Base-by-base conservation (phyloP, 2,113 vertebrate genomes). In the Corythoichthys haematopterus region DNA sequence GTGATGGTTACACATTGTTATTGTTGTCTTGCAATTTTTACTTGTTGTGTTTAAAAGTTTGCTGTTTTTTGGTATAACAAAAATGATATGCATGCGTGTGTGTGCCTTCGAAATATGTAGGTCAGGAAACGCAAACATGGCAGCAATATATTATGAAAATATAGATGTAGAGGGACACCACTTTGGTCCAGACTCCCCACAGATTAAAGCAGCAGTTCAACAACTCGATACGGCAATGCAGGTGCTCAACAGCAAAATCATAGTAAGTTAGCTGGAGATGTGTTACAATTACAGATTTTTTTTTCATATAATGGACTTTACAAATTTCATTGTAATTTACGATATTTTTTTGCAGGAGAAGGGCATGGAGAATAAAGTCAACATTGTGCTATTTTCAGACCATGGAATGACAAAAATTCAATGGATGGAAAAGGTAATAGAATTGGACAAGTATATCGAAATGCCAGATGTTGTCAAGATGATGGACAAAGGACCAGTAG, bases 151-250 rank as follows among this genome's bases (percentile, higher is more conserved):
- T 84, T 92, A 96, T 0, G 96, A 99, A 85, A 94, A 93, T 45
- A 92, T 98, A 0, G 97, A 99, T 0, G 93, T 96, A 64, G 93
- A 97, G 83, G 97, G 97, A 0, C 97, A 99, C 78, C 94, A 97
- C 79, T 89, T 92, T 0, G 97, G 97, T 3, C 97, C 97, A 7
- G 88, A 66, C 0, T 99, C 97, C 0, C 74, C 72, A 3, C 90
- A 98, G 86, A 81, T 94, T 55, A 90, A 88, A 69, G 72, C 80
- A 0, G 94, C 94, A 43, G 76, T 96, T 68, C 86, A 40, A 69
- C 85, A 87, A 1, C 90, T 98, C 72, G 97, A 99, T 78, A 68
- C 60, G 0, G 91, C 90, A n/a, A 76, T 99, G 70, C 90, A 89
- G 87, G 85, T 69, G 0, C 92, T 98, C 87, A 92, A 90, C 77